Conservation (phyloP, 2,888 invertebrate species). For the Epistrophe eligans region DNA sequence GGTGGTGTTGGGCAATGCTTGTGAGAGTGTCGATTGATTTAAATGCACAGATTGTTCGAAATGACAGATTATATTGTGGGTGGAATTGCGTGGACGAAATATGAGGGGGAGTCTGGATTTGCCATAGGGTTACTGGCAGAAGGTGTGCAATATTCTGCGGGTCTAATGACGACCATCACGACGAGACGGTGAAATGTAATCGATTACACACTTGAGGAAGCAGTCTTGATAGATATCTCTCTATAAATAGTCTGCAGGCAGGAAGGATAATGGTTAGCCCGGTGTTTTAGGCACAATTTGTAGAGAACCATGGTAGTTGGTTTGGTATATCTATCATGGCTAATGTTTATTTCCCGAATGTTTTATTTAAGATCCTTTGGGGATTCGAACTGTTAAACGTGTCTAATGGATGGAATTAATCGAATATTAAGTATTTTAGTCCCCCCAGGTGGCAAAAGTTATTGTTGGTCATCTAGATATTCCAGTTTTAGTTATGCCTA, state of each 20-base stretch:
- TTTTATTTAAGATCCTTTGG: neutral
- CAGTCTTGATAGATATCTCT: constrained; percentile 27
- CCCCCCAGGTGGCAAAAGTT: neutral
- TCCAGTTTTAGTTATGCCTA: neutral
- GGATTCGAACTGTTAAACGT: neutral
- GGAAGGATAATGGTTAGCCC: constrained; percentile 6
- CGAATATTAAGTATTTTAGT: constrained; percentile 27
- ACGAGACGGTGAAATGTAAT: constrained; percentile 23
- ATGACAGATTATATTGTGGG: constrained; percentile 39
- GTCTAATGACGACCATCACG: constrained; percentile 6
- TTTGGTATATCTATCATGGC: neutral
- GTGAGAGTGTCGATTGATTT: constrained; percentile 57
- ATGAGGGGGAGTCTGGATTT: neutral
- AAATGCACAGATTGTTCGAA: constrained; percentile 51
- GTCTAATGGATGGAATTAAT: constrained; percentile 24
- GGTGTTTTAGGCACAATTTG: constrained; percentile 7
- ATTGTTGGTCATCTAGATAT: neutral
- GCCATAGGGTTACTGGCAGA: constrained; percentile 2
- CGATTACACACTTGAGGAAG: constrained; percentile 41
- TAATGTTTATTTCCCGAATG: neutral
- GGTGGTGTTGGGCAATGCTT: neutral
- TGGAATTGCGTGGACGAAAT: neutral
- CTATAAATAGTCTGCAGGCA: neutral
- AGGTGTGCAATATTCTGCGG: constrained; percentile 37
- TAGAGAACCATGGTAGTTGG: neutral